These are phyloP conservation scores for Hesperophylax magnus DNA, from an alignment of 1,140 invertebrate genomes.

Conservation along the genomic window DNA sequence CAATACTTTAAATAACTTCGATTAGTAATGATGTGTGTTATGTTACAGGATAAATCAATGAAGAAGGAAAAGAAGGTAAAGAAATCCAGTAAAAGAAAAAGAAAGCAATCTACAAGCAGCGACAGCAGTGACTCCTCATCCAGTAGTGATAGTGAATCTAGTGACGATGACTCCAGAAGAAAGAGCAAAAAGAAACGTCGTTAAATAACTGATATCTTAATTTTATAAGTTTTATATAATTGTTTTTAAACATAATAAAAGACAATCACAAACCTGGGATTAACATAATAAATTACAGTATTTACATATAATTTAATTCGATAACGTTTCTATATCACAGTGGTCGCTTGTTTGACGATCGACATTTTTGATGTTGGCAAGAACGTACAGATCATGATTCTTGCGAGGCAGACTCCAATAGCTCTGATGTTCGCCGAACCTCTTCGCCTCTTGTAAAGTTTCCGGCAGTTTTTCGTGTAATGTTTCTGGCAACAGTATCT, in stretches of 20 bases:
- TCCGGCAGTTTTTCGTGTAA: constrained; percentile 79
- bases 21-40: background rate
- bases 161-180: constrained; percentile 24
- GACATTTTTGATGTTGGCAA: constrained; percentile 47
- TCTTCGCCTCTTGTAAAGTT: constrained; percentile 78
- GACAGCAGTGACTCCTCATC: constrained; percentile 41
- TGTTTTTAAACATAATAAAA: no score
- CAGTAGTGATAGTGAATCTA: constrained; percentile 29
- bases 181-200: constrained; percentile 35
- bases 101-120: constrained; percentile 45
- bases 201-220: background rate
- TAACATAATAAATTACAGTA: no score
- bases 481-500: constrained; percentile 80
- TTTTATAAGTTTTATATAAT: no score
- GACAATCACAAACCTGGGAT: no score
- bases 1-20: no score
- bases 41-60: constrained; percentile 35
- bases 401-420: constrained; percentile 71
- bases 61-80: constrained; percentile 49
- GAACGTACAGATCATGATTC: constrained; percentile 45
- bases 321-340: no score
- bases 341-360: background rate
- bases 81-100: constrained; percentile 52
- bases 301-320: no score
- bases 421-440: constrained; percentile 76